These are phyloP conservation scores for Hydrolagus affinis DNA, from an alignment of 2,113 vertebrate genomes.

Conservation along the genomic window DNA sequence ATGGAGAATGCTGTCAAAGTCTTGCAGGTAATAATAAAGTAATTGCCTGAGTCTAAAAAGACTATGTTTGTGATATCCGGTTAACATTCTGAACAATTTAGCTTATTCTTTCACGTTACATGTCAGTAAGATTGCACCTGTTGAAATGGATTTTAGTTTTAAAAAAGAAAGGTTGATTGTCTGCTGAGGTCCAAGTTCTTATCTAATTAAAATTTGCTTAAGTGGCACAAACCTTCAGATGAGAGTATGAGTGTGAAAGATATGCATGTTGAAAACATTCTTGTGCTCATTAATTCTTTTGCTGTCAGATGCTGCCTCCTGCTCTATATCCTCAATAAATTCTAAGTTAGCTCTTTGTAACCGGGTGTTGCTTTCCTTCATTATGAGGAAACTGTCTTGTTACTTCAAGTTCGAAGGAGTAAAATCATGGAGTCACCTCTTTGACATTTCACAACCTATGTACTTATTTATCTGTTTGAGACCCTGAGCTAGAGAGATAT, in stretches of 20 bases:
- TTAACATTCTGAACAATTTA: constrained; percentile 61
- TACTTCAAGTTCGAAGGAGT: constrained; percentile 62
- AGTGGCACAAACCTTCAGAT: constrained; percentile 70
- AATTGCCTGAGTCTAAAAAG: constrained; percentile 65
- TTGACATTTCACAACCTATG: constrained; percentile 72
- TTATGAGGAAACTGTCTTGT: constrained; percentile 57
- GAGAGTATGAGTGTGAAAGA: constrained; percentile 60
- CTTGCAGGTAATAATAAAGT: constrained; percentile 64
- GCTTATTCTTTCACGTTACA: constrained; percentile 72
- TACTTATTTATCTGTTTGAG: constrained; percentile 74
- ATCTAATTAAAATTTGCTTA: constrained; percentile 76
- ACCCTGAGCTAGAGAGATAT: constrained; percentile 73
- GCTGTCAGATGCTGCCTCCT: constrained; percentile 62
- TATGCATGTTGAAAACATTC: constrained; percentile 59
- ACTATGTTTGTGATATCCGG: constrained; percentile 55
- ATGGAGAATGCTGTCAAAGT: constrained; percentile 57
- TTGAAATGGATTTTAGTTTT: constrained; percentile 62
- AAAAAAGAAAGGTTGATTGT: constrained; percentile 73
- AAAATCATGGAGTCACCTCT: constrained; percentile 67
- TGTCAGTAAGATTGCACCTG: constrained; percentile 73
- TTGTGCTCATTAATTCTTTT: constrained; percentile 70
- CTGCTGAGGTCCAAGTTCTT: constrained; percentile 65
- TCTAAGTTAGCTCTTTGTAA: constrained; percentile 62
- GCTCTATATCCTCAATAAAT: constrained; percentile 71
- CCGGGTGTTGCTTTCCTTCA: constrained; percentile 45